A percentile compares a stretch with the other conserved stretches of the same genome.
Evolutionary conservation across 2,113 vertebrate species (phyloP).

Genomic region (Odontophorus gujanensis): DNA sequence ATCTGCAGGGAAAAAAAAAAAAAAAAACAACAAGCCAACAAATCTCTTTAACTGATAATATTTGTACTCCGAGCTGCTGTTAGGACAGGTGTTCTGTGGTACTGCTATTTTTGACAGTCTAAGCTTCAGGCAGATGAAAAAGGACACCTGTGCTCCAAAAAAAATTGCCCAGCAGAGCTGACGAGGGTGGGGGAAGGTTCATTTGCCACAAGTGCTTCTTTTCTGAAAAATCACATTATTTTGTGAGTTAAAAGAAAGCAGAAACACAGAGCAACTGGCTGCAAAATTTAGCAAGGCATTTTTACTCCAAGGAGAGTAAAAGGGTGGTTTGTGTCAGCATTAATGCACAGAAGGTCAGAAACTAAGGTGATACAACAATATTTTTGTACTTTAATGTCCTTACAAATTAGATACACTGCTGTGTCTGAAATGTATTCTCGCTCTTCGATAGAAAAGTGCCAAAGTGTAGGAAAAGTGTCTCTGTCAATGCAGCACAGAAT

Average conservation of each 20-base stretch:
- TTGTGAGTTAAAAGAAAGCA: not conserved
- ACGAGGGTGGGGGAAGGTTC: not conserved
- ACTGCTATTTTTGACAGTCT: constrained; percentile 59
- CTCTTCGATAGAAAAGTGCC: not conserved
- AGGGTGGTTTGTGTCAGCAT: not conserved
- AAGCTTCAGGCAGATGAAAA: not conserved
- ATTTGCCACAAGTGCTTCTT: not conserved
- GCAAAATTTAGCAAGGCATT: fast-evolving
- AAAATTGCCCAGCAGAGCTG: not conserved
- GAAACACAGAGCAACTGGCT: not conserved
- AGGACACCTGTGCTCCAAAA: constrained; percentile 21
- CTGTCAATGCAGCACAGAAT: not conserved
- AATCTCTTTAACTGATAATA: constrained; percentile 39
- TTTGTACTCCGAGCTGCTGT: not conserved
- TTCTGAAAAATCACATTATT: not conserved
- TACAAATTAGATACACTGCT: not conserved
- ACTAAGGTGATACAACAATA: not conserved
- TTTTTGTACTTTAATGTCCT: not conserved
- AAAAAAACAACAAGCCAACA: not conserved
- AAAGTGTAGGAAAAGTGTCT: not conserved
- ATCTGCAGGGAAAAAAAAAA: not conserved
- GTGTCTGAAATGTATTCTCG: not conserved
- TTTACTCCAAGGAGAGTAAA: not conserved
- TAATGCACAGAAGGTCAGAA: not conserved
- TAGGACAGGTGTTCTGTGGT: constrained; percentile 51